phyloP scores from a whole-genome alignment of 2,797 vertebrate genomes.

The Caiman crocodilus region DNA sequence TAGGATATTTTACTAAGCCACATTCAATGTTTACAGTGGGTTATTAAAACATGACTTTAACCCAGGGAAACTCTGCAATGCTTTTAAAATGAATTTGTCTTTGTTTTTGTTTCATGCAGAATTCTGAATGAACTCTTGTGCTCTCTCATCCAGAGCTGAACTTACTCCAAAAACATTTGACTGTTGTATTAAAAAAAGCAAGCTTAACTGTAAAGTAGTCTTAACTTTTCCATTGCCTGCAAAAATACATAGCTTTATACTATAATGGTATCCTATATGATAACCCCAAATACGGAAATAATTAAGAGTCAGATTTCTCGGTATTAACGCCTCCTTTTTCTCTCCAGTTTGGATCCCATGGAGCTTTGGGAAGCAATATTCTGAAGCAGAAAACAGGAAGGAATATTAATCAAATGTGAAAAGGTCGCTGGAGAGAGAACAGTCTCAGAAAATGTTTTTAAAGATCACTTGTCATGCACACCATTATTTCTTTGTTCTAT shows the following conservation, averaged over 20 bases:
- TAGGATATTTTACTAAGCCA: background rate
- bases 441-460: slow-evolving; percentile 62
- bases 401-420: slow-evolving; percentile 71
- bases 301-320: slow-evolving; percentile 4
- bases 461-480: slow-evolving; percentile 52
- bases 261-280: background rate
- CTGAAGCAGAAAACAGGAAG: slow-evolving; percentile 59
- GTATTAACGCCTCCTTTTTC: slow-evolving; percentile 27
- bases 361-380: slow-evolving; percentile 30
- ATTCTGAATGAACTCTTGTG: slow-evolving; percentile 34
- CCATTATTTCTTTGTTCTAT: slow-evolving; percentile 33
- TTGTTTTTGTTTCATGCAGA: slow-evolving; percentile 46
- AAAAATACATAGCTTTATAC: background rate
- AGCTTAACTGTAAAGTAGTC: background rate
- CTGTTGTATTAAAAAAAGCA: slow-evolving; percentile 7
- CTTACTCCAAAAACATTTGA: slow-evolving; percentile 29
- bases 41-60: slow-evolving; percentile 31
- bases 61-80: background rate
- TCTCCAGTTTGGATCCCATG: slow-evolving; percentile 17
- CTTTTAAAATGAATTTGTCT: slow-evolving; percentile 18
- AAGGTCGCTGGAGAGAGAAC: slow-evolving; percentile 55
- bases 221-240: background rate
- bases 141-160: background rate
- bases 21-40: background rate
- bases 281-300: background rate